A percentile compares a stretch with the other conserved stretches of the same genome.
Conservation (phyloP, 64 coral and sea anemone genomes). For the Montipora cactus region DNA sequence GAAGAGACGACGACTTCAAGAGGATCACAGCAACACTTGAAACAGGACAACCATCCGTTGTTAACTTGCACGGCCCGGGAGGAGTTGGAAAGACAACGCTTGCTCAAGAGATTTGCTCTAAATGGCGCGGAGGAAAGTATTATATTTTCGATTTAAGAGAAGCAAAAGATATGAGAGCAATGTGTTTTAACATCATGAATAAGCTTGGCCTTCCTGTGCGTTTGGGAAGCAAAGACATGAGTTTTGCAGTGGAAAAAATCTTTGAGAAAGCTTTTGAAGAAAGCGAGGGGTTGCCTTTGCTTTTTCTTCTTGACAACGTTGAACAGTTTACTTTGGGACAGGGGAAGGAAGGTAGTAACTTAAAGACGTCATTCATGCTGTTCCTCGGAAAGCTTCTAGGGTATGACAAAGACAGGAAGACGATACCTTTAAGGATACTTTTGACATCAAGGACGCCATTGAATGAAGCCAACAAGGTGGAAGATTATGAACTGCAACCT, state of each 20-base stretch:
- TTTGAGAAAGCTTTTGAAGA: not conserved
- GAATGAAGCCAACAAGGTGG: not conserved
- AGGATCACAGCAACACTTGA: not conserved
- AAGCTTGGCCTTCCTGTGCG: not conserved
- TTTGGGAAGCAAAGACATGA: not conserved
- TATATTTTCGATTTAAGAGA: conserved; percentile 30
- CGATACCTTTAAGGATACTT: not conserved
- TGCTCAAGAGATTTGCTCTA: not conserved
- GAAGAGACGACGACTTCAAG: not conserved
- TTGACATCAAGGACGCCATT: conserved; percentile 6
- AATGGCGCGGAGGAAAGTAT: not conserved
- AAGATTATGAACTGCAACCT: not conserved
- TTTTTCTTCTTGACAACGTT: conserved; percentile 30
- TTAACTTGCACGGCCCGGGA: not conserved
- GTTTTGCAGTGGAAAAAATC: not conserved
- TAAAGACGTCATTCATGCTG: not conserved
- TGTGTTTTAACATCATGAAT: not conserved
- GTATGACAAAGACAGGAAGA: not conserved
- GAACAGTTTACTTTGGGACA: not conserved
- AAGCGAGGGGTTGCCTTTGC: not conserved
- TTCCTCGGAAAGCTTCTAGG: not conserved
- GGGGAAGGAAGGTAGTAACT: conserved; percentile 25
- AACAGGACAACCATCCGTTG: not conserved
- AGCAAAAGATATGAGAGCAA: not conserved
- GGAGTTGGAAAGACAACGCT: conserved; percentile 31